A percentile compares a stretch with the other conserved stretches of the same genome.
These are phyloP conservation scores for Tipula helvola DNA, from an alignment of 2,888 invertebrate species.

Conservation along the genomic window DNA sequence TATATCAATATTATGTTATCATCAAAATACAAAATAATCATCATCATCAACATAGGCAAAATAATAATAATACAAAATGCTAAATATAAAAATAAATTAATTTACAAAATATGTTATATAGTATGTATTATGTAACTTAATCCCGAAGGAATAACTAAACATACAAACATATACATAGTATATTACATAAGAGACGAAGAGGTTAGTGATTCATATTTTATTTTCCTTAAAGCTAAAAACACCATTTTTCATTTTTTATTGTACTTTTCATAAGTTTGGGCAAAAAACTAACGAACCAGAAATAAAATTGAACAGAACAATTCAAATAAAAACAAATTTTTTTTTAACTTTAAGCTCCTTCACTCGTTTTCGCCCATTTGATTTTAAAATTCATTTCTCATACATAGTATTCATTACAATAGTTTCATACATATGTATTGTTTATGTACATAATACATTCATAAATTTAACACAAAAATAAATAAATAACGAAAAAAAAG, in stretches of 20 bases:
- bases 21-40: neutral
- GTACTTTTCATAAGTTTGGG: neutral
- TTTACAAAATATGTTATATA: neutral
- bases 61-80: neutral
- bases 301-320: neutral
- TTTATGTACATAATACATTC: neutral
- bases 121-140: neutral
- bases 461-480: neutral
- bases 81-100: neutral
- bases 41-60: neutral
- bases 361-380: neutral
- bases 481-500: neutral
- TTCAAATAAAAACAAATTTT: neutral
- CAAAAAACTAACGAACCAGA: neutral
- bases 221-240: neutral
- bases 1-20: neutral
- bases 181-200: neutral
- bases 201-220: neutral
- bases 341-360: neutral
- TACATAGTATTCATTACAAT: neutral
- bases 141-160: no score
- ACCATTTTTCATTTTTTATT: neutral
- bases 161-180: no score
- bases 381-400: neutral
- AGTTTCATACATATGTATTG: neutral